phyloP scores from a whole-genome alignment of 2,888 invertebrate species.

The Ceratothoa steindachneri region DNA sequence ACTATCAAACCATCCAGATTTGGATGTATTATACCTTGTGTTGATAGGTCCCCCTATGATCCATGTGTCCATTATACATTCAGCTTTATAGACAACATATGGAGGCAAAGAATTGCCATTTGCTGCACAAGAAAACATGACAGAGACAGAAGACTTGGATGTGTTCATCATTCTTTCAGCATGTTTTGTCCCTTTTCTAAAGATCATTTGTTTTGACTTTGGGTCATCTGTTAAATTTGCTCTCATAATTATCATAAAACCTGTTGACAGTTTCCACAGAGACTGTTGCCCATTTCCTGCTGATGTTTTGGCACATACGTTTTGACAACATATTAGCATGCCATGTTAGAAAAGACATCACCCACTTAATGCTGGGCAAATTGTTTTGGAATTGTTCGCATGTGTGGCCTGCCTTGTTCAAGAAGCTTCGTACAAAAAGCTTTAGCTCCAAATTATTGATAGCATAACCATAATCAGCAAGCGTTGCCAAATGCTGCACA shows the following conservation, averaged over 20 bases:
- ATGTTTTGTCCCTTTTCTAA: slow-evolving; percentile 51
- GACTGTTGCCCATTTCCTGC: slow-evolving; percentile 12
- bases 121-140: slow-evolving; percentile 53
- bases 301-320: slow-evolving; percentile 17
- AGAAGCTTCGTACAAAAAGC: slow-evolving; percentile 9
- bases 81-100: slow-evolving; percentile 55
- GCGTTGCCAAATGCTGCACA: too few relatives aligned
- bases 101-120: slow-evolving; percentile 52
- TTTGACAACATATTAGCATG: background rate
- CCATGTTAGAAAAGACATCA: background rate
- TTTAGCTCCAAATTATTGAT: too few relatives aligned
- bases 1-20: slow-evolving; percentile 53
- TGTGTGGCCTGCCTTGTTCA: slow-evolving; percentile 4
- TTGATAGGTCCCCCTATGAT: slow-evolving; percentile 52
- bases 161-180: too few relatives aligned
- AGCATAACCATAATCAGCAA: too few relatives aligned
- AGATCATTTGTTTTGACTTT: slow-evolving; percentile 49
- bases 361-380: slow-evolving; percentile 11
- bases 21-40: slow-evolving; percentile 52
- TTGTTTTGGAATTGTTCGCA: slow-evolving; percentile 8
- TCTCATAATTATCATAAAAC: background rate
- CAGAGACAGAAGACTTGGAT: slow-evolving; percentile 50
- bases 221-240: slow-evolving; percentile 51
- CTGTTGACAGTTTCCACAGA: background rate
- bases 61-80: slow-evolving; percentile 53